These are phyloP conservation scores for Synergus umbraculus DNA, from an alignment of 2,888 invertebrate genomes.

Conservation along the genomic window DNA sequence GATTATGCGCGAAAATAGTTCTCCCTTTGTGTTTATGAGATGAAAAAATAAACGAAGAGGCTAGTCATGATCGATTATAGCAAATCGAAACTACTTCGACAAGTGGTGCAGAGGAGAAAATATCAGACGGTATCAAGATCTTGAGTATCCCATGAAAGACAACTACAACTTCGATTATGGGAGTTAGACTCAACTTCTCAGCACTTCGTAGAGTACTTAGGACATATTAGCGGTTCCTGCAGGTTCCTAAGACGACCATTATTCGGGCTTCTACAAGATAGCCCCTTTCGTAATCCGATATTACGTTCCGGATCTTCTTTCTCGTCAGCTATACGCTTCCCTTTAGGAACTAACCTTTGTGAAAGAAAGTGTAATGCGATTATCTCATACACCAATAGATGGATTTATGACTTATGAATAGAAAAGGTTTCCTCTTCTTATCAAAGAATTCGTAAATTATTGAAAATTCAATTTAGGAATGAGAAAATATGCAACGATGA, in stretches of 20 bases:
- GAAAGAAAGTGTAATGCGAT: slow-evolving; percentile 27
- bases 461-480: background rate
- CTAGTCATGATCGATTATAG: no score
- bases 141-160: background rate
- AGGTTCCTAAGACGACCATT: slow-evolving; percentile 2
- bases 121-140: no score
- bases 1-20: no score
- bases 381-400: background rate
- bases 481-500: background rate
- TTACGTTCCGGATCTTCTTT: slow-evolving; percentile 20
- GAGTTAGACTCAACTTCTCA: slow-evolving; percentile 14
- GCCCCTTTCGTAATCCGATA: slow-evolving; percentile 30
- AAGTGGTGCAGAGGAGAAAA: no score
- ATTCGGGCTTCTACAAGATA: slow-evolving; percentile 23
- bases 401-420: background rate
- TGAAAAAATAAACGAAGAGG: no score
- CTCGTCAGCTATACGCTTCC: background rate
- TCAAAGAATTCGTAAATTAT: background rate
- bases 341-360: slow-evolving; percentile 16
- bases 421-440: background rate
- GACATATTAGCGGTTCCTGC: slow-evolving; percentile 15
- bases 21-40: no score
- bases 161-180: slow-evolving; percentile 15
- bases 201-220: background rate
- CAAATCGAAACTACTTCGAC: no score